Evolutionary conservation across 2,113 vertebrate genomes (phyloP).

Genomic region (Cyprinodon tularosa): DNA sequence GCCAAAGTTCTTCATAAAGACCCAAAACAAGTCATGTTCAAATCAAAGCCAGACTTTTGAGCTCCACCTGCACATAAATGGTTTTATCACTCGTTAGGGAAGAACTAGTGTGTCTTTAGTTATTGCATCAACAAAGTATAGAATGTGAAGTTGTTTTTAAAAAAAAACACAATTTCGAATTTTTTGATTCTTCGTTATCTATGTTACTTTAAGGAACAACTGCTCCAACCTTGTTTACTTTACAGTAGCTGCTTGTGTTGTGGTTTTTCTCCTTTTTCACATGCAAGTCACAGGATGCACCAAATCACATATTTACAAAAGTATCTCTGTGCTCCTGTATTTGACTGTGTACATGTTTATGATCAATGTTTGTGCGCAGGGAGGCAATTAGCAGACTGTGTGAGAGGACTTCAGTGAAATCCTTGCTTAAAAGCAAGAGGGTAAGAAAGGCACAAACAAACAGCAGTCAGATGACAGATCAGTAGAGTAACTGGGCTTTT

Average conservation of each 20-base stretch:
- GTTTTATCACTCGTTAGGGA: no score
- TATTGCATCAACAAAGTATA: no score
- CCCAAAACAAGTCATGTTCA: not conserved
- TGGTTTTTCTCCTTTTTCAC: conserved; percentile 25
- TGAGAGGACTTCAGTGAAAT: conserved; percentile 83
- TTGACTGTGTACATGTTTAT: conserved; percentile 21
- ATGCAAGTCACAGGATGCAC: conserved; percentile 23
- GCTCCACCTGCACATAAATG: no score
- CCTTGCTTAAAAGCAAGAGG: conserved; percentile 84
- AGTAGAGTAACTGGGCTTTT: conserved; percentile 29
- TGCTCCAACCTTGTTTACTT: not conserved
- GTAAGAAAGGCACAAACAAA: conserved; percentile 76
- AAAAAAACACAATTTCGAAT: not conserved
- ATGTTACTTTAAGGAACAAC: not conserved
- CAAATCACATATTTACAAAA: conserved; percentile 28
- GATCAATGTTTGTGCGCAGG: conserved; percentile 71
- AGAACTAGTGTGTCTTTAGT: no score
- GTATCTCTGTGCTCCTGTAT: conserved; percentile 31
- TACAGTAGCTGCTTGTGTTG: conserved; percentile 1
- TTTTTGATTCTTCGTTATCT: not conserved
- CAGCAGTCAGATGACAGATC: conserved; percentile 5
- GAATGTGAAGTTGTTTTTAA: not conserved
- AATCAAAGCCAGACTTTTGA: not conserved
- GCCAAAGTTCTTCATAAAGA: not conserved
- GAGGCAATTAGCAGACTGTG: conserved; percentile 94